These are phyloP conservation scores for Apamea sordens DNA, from an alignment of 2,888 invertebrate species.

Conservation along the genomic window DNA sequence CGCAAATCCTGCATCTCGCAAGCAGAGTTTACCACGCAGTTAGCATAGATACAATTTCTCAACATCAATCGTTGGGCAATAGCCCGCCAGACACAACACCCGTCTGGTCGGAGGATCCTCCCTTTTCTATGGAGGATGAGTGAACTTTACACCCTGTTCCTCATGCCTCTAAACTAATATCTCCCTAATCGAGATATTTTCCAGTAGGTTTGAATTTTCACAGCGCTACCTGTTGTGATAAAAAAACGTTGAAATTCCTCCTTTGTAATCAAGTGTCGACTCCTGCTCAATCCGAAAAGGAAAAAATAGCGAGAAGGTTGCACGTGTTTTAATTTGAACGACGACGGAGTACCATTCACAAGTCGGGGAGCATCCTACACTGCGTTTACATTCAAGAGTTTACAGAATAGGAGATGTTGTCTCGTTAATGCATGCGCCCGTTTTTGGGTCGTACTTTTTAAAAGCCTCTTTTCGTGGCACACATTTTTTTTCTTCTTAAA, in stretches of 20 bases:
- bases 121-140: no score
- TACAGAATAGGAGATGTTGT: slow-evolving; percentile 57
- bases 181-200: neutral
- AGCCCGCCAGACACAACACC: no score
- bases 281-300: slow-evolving; percentile 3
- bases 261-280: slow-evolving; percentile 33
- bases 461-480: slow-evolving; percentile 20
- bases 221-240: neutral
- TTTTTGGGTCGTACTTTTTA: slow-evolving; percentile 48
- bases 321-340: slow-evolving; percentile 58
- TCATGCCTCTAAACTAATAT: no score
- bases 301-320: slow-evolving; percentile 29
- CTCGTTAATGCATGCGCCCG: slow-evolving; percentile 54
- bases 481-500: slow-evolving; percentile 43
- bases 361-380: slow-evolving; percentile 23
- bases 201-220: slow-evolving; percentile 12
- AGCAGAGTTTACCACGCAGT: no score
- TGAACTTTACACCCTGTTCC: no score
- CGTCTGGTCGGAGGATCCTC: no score
- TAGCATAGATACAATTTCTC: no score
- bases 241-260: neutral
- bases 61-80: no score
- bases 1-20: no score
- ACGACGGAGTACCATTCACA: slow-evolving; percentile 40
- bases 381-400: slow-evolving; percentile 38